Base-by-base conservation (phyloP, 2,888 invertebrate species). In the Thysanoteuthis rhombus region DNA sequence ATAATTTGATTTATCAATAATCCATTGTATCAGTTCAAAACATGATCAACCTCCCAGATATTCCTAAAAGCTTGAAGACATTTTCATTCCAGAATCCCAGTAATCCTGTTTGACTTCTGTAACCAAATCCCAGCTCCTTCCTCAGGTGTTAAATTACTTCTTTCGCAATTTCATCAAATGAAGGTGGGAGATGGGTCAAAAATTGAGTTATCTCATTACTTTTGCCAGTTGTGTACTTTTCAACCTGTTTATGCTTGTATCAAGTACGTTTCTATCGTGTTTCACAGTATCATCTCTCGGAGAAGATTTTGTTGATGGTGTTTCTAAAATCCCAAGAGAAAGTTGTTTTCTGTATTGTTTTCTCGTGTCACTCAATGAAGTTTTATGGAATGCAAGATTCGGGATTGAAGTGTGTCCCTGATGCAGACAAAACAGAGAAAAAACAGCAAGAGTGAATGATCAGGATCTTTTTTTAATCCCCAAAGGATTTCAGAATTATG, bases 1-100 rank as follows among this genome's bases (percentile, higher is more conserved):
- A 75, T 75, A 75, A 75, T 75, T 75, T 75, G 75, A 75, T 75
- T 75, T n/a, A 75, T 75, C 75, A n/a, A 75, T 75, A 75, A 75
- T 75, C n/a, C 36, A 75, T 75, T 75, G 75, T 16, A 36, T 36
- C n/a, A 16, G 75, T 36, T 75, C 75, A 75, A 75, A 75, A 75
- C 75, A 75, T 75, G 75, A 75, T 75, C 75, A 75, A 75, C 19
- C 36, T 75, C 25, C 8, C 16, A 75, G 75, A 75, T 75, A n/a
- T 75, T n/a, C 10, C 75, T 75, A 75, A 75, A 75, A 75, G 75
- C 75, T 75, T 36, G 75, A 75, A 75, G 75, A 75, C 75, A 75
- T 75, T 75, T n/a, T 75, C 75, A 75, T 75, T 75, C 75, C 75
- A n/a, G 75, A 16, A 75, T 75, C 75, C 36, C 75, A n/a, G 4